A percentile compares a stretch with the other conserved stretches of the same genome.
phyloP scores from a whole-genome alignment of 2,888 invertebrate species.

The Willowsia nigromaculata region DNA sequence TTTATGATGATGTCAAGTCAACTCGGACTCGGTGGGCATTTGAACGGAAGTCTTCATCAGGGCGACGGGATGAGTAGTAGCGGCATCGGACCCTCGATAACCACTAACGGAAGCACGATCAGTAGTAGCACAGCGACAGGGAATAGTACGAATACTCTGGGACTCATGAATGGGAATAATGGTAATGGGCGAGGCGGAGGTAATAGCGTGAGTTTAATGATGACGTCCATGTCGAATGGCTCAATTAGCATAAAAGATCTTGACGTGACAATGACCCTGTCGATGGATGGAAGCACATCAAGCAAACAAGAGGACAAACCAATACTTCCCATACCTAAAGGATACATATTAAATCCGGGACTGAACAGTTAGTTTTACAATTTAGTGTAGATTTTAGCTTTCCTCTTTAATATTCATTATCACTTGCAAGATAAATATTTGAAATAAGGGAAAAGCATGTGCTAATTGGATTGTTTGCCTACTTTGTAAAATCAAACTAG shows the following conservation, averaged over 20 bases:
- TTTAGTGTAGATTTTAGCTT: not conserved
- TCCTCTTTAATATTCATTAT: not conserved
- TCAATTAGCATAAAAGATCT: conserved; percentile 54
- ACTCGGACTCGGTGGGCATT: not conserved
- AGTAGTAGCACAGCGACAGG: conserved; percentile 1
- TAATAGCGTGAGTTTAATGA: conserved; percentile 30
- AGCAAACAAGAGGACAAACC: conserved; percentile 43
- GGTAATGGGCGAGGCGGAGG: not conserved
- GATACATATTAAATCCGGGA: conserved; percentile 70
- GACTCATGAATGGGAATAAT: not conserved
- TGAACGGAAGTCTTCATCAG: conserved; percentile 21
- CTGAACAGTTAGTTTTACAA: conserved; percentile 68
- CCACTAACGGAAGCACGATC: not conserved
- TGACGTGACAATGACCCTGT: conserved; percentile 55
- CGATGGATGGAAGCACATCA: conserved; percentile 50
- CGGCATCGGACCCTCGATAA: conserved; percentile 27
- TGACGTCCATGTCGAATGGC: conserved; percentile 34
- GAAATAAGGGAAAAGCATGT: not conserved
- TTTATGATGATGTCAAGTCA: conserved; percentile 34
- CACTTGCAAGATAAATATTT: not conserved
- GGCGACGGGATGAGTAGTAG: conserved; percentile 24
- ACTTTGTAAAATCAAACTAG: conserved; percentile 76
- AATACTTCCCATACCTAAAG: conserved; percentile 52
- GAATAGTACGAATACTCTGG: not conserved
- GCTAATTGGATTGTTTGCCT: conserved; percentile 24